Evolutionary conservation across 2,797 vertebrate species (phyloP).

Genomic region (Hoplostethus atlanticus): DNA sequence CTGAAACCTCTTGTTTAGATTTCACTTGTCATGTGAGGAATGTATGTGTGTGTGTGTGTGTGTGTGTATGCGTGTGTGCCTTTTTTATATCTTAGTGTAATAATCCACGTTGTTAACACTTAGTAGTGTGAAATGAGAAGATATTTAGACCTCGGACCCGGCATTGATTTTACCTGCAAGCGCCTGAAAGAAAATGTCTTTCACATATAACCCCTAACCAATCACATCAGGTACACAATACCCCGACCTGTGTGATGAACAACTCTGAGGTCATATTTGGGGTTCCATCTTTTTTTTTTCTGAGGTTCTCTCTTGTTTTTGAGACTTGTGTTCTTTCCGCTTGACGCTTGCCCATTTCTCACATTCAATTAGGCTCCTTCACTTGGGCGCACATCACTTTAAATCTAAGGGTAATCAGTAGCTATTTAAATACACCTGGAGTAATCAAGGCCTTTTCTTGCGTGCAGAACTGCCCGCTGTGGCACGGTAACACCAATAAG

Average conservation of each 20-base stretch:
- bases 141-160: slow-evolving; percentile 7
- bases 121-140: slow-evolving; percentile 48
- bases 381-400: not conserved
- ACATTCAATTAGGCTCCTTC: slow-evolving; percentile 5
- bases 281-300: too few species aligned
- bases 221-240: slow-evolving; percentile 30
- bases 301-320: not conserved
- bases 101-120: too few species aligned
- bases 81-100: not conserved
- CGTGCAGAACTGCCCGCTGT: slow-evolving; percentile 1
- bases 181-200: slow-evolving; percentile 11
- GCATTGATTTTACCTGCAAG: slow-evolving; percentile 32
- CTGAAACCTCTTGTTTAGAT: slow-evolving; percentile 30
- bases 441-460: slow-evolving; percentile 24
- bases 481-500: slow-evolving; percentile 23
- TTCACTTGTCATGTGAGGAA: slow-evolving; percentile 39
- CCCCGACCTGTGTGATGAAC: not conserved
- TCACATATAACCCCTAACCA: slow-evolving; percentile 9
- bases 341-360: not conserved
- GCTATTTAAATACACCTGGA: slow-evolving; percentile 7
- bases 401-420: slow-evolving; percentile 8
- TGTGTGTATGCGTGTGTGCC: not conserved
- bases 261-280: not conserved
- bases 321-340: not conserved
- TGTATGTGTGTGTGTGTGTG: slow-evolving; percentile 7